Percentiles rank a stretch among this genome's conserved stretches.
Evolutionary conservation across 2,888 invertebrate species (phyloP).

Genomic region (Villa cingulata): DNA sequence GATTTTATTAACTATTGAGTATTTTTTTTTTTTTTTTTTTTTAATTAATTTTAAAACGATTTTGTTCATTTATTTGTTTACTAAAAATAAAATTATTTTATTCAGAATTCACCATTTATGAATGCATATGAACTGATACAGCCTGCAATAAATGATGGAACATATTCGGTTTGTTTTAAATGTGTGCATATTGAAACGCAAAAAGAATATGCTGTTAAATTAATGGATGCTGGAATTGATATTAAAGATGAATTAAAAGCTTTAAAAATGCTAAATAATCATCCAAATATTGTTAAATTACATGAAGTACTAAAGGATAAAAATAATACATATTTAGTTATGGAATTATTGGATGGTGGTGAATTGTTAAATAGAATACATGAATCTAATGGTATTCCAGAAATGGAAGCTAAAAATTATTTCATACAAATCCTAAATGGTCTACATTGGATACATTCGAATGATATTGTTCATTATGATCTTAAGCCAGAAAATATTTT

Average conservation of each 20-base stretch:
- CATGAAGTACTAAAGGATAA: slow-evolving; percentile 75
- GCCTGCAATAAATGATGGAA: slow-evolving; percentile 71
- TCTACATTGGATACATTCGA: slow-evolving; percentile 69
- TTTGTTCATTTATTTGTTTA: too few species aligned
- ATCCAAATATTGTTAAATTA: slow-evolving; percentile 73
- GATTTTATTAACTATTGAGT: too few species aligned
- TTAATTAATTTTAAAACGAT: too few species aligned
- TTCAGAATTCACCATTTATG: slow-evolving; percentile 62
- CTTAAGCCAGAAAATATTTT: slow-evolving; percentile 76
- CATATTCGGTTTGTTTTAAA: slow-evolving; percentile 73
- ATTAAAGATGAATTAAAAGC: slow-evolving; percentile 53
- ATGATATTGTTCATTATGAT: slow-evolving; percentile 81
- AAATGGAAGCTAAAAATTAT: slow-evolving; percentile 63
- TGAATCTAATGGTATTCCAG: slow-evolving; percentile 54
- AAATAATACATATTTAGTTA: slow-evolving; percentile 78
- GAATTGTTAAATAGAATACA: slow-evolving; percentile 60
- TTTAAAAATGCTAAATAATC: slow-evolving; percentile 72
- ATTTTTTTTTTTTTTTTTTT: too few species aligned
- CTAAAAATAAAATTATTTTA: too few species aligned
- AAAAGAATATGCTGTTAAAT: slow-evolving; percentile 77
- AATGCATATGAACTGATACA: slow-evolving; percentile 60
- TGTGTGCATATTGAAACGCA: slow-evolving; percentile 62
- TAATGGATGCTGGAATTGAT: slow-evolving; percentile 22
- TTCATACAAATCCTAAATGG: slow-evolving; percentile 72
- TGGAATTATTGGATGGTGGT: slow-evolving; percentile 73